A percentile compares a stretch with the other conserved stretches of the same genome.
Evolutionary conservation across 2,113 vertebrate species (phyloP).

Genomic region (Rhegmatorhina hoffmannsi): DNA sequence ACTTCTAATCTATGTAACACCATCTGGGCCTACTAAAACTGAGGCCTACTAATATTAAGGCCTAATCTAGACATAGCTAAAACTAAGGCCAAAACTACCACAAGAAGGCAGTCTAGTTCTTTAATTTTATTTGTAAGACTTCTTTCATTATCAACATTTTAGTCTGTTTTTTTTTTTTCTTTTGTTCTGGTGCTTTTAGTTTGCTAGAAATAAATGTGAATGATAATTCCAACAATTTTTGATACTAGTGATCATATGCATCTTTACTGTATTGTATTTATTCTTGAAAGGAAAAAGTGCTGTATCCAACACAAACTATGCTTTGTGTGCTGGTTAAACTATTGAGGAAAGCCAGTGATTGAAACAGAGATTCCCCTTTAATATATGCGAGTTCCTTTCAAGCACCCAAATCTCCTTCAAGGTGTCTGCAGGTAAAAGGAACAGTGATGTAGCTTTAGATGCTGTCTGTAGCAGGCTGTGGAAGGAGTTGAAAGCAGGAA

Average conservation of each 20-base stretch:
- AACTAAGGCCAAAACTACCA: too few relatives aligned
- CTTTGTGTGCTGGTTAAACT: neutral
- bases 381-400: neutral
- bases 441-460: neutral
- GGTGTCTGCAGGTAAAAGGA: neutral
- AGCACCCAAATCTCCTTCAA: neutral
- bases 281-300: neutral
- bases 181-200: neutral
- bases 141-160: too few relatives aligned
- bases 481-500: neutral
- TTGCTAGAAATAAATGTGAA: neutral
- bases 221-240: neutral
- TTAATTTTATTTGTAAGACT: too few relatives aligned
- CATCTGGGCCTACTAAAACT: too few relatives aligned
- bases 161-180: too few relatives aligned
- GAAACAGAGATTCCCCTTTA: neutral
- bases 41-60: too few relatives aligned
- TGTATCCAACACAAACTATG: neutral
- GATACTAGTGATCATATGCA: neutral
- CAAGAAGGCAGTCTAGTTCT: too few relatives aligned
- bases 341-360: neutral
- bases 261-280: neutral
- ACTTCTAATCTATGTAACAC: too few relatives aligned
- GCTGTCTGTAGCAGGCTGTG: accelerated
- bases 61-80: too few relatives aligned